These are phyloP conservation scores for Volucella inflata DNA, from an alignment of 2,888 invertebrate genomes.

Conservation along the genomic window DNA sequence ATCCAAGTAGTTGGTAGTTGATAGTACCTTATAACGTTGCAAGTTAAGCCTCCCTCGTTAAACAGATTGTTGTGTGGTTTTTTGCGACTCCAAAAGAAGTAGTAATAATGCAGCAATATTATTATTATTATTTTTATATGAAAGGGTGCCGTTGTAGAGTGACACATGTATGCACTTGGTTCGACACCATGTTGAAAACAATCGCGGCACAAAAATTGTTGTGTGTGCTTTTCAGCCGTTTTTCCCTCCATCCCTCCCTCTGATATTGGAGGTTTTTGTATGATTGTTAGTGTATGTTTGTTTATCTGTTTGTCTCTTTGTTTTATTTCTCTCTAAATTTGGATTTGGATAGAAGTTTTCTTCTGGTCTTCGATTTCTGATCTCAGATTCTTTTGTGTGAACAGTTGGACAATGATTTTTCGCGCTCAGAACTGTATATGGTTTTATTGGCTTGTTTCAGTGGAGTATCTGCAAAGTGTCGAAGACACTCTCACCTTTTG, in stretches of 20 bases:
- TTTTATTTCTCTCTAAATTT: no score
- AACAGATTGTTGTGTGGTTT: slow-evolving; percentile 80
- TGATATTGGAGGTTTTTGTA: slow-evolving; percentile 6
- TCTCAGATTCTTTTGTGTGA: slow-evolving; percentile 55
- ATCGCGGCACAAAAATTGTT: slow-evolving; percentile 71
- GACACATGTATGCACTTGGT: slow-evolving; percentile 84
- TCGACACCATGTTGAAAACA: slow-evolving; percentile 81
- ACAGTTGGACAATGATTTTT: slow-evolving; percentile 37
- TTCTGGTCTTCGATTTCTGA: slow-evolving; percentile 28
- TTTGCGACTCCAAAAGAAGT: slow-evolving; percentile 77
- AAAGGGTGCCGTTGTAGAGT: slow-evolving; percentile 78
- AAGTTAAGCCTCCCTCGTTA: slow-evolving; percentile 83
- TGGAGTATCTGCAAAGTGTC: slow-evolving; percentile 36
- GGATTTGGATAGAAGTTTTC: background rate
- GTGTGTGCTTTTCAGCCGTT: slow-evolving; percentile 1
- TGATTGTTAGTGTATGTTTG: background rate
- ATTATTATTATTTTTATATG: slow-evolving; percentile 76
- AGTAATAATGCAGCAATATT: slow-evolving; percentile 80
- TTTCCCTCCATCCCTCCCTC: background rate
- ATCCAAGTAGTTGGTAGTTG: slow-evolving; percentile 1
- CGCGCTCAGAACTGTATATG: slow-evolving; percentile 60
- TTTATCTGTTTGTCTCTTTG: background rate
- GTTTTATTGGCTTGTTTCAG: slow-evolving; percentile 64
- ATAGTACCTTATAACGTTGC: slow-evolving; percentile 38
- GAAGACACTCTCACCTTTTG: slow-evolving; percentile 61